A percentile compares a stretch with the other conserved stretches of the same genome.
Evolutionary conservation across 2,113 vertebrate genomes (phyloP).

Genomic region (Climacteris rufus): DNA sequence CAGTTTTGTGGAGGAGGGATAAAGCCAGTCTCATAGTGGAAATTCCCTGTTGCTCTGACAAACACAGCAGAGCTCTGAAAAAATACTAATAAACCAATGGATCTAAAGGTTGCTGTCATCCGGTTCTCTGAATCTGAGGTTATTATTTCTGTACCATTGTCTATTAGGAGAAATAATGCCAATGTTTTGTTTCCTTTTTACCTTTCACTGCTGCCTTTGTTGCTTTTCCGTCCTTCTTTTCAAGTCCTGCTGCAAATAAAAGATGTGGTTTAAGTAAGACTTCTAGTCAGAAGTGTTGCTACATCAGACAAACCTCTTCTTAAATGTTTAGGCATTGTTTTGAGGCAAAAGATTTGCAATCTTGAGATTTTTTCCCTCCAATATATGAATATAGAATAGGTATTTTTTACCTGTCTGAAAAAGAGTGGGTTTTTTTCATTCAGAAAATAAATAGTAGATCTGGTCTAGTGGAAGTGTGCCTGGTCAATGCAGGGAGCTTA

Average conservation of each 20-base stretch:
- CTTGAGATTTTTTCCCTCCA: neutral
- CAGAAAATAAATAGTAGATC: neutral
- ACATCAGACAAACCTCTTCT: neutral
- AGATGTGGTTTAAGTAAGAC: constrained; percentile 44
- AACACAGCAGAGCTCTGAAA: neutral
- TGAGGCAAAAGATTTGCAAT: neutral
- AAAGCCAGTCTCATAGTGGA: neutral
- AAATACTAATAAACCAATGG: neutral
- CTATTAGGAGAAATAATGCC: constrained; percentile 41
- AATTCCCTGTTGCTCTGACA: neutral
- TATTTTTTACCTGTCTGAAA: neutral
- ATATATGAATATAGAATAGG: neutral
- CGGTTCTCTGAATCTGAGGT: constrained; percentile 17
- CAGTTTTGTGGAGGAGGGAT: neutral
- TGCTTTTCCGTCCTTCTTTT: constrained; percentile 70
- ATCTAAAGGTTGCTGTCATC: constrained; percentile 40
- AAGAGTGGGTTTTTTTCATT: neutral
- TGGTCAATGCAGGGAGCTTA: neutral
- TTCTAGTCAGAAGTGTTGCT: neutral
- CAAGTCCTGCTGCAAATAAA: constrained; percentile 62
- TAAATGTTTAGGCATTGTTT: neutral
- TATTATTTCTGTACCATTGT: neutral
- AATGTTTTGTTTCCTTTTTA: constrained; percentile 63
- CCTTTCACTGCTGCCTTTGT: constrained; percentile 65
- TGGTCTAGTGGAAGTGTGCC: neutral